Evolutionary conservation across 2,113 vertebrate genomes (phyloP).

Genomic region (Epinephelus lanceolatus): DNA sequence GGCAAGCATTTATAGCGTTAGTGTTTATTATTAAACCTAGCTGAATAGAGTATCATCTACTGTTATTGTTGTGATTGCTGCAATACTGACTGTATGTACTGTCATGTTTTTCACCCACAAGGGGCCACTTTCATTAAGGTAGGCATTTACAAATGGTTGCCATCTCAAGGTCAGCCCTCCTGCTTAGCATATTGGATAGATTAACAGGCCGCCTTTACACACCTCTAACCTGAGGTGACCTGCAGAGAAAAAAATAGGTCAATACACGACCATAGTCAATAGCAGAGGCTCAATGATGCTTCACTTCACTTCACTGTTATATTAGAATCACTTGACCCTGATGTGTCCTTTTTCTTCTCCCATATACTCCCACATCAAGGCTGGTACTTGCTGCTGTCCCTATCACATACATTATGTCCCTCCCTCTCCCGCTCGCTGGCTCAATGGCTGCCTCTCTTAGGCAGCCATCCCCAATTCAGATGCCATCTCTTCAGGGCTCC

Average conservation of each 20-base stretch:
- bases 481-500: constrained; percentile 71
- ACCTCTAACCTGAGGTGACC: constrained; percentile 38
- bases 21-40: not conserved
- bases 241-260: constrained; percentile 12
- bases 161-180: constrained; percentile 11
- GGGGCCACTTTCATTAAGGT: not conserved
- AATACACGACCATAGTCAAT: constrained; percentile 36
- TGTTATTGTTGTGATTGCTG: not conserved
- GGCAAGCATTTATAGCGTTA: not conserved
- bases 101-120: not conserved
- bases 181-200: constrained; percentile 13
- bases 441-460: constrained; percentile 47
- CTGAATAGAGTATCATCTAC: not conserved
- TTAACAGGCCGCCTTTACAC: not conserved
- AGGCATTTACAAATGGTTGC: constrained; percentile 1
- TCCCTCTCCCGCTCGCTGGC: constrained; percentile 2
- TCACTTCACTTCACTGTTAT: constrained; percentile 14
- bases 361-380: constrained; percentile 25
- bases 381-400: constrained; percentile 32
- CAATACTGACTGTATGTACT: not conserved
- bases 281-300: constrained; percentile 19
- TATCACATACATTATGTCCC: constrained; percentile 63
- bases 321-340: constrained; percentile 58
- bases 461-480: constrained; percentile 64
- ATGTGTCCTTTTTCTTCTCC: constrained; percentile 22